A percentile compares a stretch with the other conserved stretches of the same genome.
phyloP scores from a whole-genome alignment of 2,797 vertebrate genomes.

The Lagocephalus sceleratus region DNA sequence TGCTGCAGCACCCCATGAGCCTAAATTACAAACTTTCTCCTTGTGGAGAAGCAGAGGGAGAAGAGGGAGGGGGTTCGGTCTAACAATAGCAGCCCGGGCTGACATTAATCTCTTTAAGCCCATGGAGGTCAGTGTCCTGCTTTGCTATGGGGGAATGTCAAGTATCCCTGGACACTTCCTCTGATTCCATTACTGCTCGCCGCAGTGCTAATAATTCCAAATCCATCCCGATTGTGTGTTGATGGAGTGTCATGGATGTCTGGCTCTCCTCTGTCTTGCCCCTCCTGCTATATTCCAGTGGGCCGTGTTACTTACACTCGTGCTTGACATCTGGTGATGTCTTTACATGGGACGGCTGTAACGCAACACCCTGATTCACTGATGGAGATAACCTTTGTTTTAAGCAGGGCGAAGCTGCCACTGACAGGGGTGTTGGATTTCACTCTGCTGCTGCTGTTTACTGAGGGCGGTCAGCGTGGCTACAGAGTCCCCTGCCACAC shows the following conservation, averaged over 20 bases:
- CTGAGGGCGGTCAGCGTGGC: constrained; percentile 63
- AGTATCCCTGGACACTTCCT: constrained; percentile 58
- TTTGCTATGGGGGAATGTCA: constrained; percentile 59
- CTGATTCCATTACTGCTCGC: constrained; percentile 58
- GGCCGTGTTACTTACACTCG: constrained; percentile 74
- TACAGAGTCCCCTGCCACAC: constrained; percentile 22
- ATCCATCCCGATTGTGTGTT: constrained; percentile 42
- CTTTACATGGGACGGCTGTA: constrained; percentile 73
- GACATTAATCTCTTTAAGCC: constrained; percentile 73
- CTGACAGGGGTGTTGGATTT: constrained; percentile 72
- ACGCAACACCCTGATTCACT: constrained; percentile 66
- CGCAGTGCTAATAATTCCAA: constrained; percentile 54
- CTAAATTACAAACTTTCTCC: constrained; percentile 61
- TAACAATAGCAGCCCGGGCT: constrained; percentile 64
- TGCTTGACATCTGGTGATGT: constrained; percentile 70
- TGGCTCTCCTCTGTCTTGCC: constrained; percentile 43
- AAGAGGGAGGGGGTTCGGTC: constrained; percentile 30
- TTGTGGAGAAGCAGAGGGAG: constrained; percentile 11
- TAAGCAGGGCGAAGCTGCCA: constrained; percentile 52
- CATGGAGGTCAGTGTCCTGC: constrained; percentile 61
- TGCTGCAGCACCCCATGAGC: constrained; percentile 45
- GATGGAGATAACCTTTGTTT: constrained; percentile 73
- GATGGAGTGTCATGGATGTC: constrained; percentile 17
- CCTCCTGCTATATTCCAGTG: constrained; percentile 48
- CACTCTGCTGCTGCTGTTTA: constrained; percentile 63